Evolutionary conservation across 2,888 invertebrate species (phyloP), one percentile per base, ranked within the genome.

Genomic region (Agapetus fuscipes): DNA sequence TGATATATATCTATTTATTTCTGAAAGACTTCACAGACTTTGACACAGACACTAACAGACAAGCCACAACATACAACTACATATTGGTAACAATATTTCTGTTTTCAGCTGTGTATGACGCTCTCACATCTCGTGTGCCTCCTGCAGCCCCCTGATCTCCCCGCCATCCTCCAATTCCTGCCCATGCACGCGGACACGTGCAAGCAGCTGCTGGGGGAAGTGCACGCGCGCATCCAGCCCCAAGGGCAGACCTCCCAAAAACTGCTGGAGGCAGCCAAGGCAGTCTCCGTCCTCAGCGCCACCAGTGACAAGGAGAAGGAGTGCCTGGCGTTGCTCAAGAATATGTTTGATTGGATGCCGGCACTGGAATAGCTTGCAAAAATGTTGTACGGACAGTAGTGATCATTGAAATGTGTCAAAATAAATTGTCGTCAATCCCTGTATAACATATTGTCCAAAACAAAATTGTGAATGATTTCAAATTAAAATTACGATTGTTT

Each of bases 71-170:
- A 20, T 6, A 20, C 20, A 6, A 20, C 9, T 20, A 7, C n/a
- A 28, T 7, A 9, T 20, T 4, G 4, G 4, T 20, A 20, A 20
- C n/a, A n/a, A n/a, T n/a, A n/a, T 39, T 34, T 44, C 40, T 49
- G 46, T 48, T 71, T 71, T 33, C 59, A 84, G 79, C 63, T 87
- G 5, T 87, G 87, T 57, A 64, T 82, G 15, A 77, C 85, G 1
- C 61, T 89, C 4, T 74, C 82, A 17, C 86, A 87, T 55, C 55
- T 89, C 37, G 72, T 81, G 41, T 70, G 71, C 17, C 56, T 80
- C 3, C 62, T 81, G 1, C 61, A 60, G 1, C 56, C 58, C 3
- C 64, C 75, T 0, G 86, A 87, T 55, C 60, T 83, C 9, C 27
- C 56, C 1, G 60, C 64, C 13, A 62, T 82, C 7, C 50, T 71